Conservation (phyloP, 2,797 vertebrate genomes). For the Microcaecilia unicolor region DNA sequence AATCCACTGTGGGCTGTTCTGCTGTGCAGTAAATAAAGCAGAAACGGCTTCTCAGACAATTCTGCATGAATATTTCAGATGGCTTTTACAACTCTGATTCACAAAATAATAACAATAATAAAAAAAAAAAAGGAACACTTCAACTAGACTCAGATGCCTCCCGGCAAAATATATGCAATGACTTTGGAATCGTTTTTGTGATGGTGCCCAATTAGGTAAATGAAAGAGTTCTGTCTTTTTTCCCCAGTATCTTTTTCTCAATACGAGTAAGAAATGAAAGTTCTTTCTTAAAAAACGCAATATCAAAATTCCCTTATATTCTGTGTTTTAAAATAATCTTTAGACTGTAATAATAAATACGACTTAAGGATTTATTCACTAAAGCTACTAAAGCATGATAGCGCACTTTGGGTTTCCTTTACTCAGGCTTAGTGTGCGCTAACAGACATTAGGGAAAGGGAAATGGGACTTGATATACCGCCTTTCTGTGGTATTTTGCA, state of each 20-base stretch:
- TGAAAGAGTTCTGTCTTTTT: constrained; percentile 18
- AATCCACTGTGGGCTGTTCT: constrained; percentile 92
- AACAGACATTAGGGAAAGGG: too few relatives aligned
- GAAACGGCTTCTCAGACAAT: constrained; percentile 82
- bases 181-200: constrained; percentile 33
- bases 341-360: too few relatives aligned
- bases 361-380: too few relatives aligned
- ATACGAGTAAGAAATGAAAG: too few relatives aligned
- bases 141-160: constrained; percentile 46
- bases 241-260: neutral
- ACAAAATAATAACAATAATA: constrained; percentile 65
- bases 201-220: constrained; percentile 32
- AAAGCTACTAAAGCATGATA: too few relatives aligned
- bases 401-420: too few relatives aligned
- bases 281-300: too few relatives aligned
- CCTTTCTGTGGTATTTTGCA: too few relatives aligned
- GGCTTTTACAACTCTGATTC: constrained; percentile 71
- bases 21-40: constrained; percentile 91
- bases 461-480: too few relatives aligned
- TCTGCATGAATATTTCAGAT: constrained; percentile 81
- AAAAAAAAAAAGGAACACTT: constrained; percentile 16
- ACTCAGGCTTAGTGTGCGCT: too few relatives aligned
- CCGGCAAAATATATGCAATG: constrained; percentile 36
- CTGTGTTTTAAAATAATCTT: too few relatives aligned
- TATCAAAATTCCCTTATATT: too few relatives aligned